Conservation (phyloP, 2,888 invertebrate species). For the Nemotelus pantherinus region DNA sequence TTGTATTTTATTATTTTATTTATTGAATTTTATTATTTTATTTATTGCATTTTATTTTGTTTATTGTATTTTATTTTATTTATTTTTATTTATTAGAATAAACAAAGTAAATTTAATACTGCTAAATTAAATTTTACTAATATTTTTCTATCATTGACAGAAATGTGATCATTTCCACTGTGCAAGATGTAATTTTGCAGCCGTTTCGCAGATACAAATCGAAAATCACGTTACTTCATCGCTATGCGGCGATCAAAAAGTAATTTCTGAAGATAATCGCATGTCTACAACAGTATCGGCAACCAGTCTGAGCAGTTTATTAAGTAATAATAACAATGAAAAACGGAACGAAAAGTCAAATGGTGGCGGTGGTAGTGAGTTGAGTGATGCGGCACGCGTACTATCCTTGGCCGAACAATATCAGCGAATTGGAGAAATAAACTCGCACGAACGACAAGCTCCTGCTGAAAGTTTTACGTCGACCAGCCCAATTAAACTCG, state of each 20-base stretch:
- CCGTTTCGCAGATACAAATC: constrained; percentile 64
- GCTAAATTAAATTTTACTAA: background rate
- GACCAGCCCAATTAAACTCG: constrained; percentile 37
- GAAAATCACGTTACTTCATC: constrained; percentile 37
- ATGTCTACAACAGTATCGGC: background rate
- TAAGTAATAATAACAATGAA: constrained; percentile 38
- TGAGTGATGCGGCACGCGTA: background rate
- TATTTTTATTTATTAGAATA: too few relatives aligned
- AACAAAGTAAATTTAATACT: background rate
- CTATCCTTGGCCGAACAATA: background rate
- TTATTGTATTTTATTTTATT: too few relatives aligned
- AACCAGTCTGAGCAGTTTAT: background rate
- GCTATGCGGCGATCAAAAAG: background rate
- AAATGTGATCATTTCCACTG: constrained; percentile 82
- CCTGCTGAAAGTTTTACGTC: constrained; percentile 47
- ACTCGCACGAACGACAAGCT: too few relatives aligned
- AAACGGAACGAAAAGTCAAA: background rate
- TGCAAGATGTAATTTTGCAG: constrained; percentile 76
- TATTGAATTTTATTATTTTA: too few relatives aligned
- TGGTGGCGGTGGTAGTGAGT: background rate
- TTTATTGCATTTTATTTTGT: too few relatives aligned
- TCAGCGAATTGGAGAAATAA: background rate
- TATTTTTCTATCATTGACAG: constrained; percentile 58
- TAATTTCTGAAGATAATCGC: background rate
- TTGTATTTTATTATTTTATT: too few relatives aligned